A percentile compares a stretch with the other conserved stretches of the same genome.
These are phyloP conservation scores for Actinia equina DNA, from an alignment of 64 coral and sea anemone species.

Conservation along the genomic window DNA sequence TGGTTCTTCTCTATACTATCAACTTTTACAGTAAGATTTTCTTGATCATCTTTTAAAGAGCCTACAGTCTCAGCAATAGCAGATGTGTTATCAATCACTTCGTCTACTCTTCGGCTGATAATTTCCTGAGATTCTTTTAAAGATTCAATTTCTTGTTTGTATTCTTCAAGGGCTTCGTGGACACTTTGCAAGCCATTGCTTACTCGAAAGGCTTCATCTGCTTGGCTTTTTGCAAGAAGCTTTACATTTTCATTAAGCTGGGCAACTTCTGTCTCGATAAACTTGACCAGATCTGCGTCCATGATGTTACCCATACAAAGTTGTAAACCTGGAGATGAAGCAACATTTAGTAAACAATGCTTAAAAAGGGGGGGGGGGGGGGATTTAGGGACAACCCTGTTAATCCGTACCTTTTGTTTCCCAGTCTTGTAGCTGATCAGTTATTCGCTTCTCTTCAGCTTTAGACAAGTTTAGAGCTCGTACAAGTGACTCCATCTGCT, in stretches of 20 bases:
- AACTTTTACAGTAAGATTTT: neutral
- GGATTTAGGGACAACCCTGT: too few relatives aligned
- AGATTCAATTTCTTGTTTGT: neutral
- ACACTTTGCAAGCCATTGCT: conserved; percentile 25
- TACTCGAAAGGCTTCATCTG: conserved; percentile 44
- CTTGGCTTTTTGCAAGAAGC: too few relatives aligned
- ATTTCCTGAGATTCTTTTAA: neutral
- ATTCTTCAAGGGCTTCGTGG: conserved; percentile 7
- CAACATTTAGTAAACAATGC: too few relatives aligned
- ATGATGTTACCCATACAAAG: too few relatives aligned
- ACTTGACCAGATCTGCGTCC: too few relatives aligned
- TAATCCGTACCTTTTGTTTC: conserved; percentile 11
- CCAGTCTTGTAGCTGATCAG: conserved; percentile 41
- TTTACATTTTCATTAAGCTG: too few relatives aligned
- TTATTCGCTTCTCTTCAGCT: neutral
- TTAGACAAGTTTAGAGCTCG: neutral
- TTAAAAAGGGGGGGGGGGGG: too few relatives aligned
- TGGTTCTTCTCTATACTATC: conserved; percentile 13
- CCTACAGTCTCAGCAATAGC: neutral
- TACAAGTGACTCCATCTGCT: conserved; percentile 36
- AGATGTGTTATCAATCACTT: neutral
- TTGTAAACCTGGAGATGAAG: too few relatives aligned
- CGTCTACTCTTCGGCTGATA: neutral
- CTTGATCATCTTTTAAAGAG: conserved; percentile 19
- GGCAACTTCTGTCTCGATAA: too few relatives aligned